Base-by-base conservation (phyloP, 2,888 invertebrate species). In the Trachelus iudaicus region DNA sequence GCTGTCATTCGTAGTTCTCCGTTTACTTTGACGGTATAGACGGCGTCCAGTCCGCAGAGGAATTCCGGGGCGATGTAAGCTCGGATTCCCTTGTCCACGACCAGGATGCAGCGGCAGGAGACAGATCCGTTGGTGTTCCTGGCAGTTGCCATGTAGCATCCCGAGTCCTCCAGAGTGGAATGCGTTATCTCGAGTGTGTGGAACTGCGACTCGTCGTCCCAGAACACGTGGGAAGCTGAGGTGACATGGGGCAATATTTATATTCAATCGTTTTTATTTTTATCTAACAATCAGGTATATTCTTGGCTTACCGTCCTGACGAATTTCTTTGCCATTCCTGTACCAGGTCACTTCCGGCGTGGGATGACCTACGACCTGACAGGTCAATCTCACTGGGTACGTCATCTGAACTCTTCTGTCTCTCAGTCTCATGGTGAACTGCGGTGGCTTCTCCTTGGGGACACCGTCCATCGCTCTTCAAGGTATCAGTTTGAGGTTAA, bases 131-230 rank as follows among this genome's bases (percentile, higher is more conserved):
- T 94, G 34, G 93, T 93, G 90, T 98, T 98, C 79, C 94, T 94
- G 0, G 97, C 98, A 78, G 95, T 94, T 1, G 95, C 96, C 75
- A 95, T 95, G 90, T 98, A 98, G 75, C 94, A 93, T 0, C 97
- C 98, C 0, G 95, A 95, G 89, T 98, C 97, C 79, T 96, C 96
- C 31, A 96, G 92, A 4, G 92, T 93, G 3, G 97, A 95, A 75
- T 95, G 95, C 4, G 95, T 94, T 78, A 98, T 95, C 91, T 98
- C 97, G 82, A 99, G 92, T 0, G 98, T 97, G 89, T 96, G 95
- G 92, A 98, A 97, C 84, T 95, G 94, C 69, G 96, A 96, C 79
- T 96, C 96, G 79, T 90, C 88, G 82, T 94, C 93, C 82, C 94
- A 95, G 83, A 94, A 94, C 6, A 92, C 91, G 84, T 93, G 94